Base-by-base conservation (phyloP, 2,113 vertebrate genomes). In the Amphiprion ocellaris region DNA sequence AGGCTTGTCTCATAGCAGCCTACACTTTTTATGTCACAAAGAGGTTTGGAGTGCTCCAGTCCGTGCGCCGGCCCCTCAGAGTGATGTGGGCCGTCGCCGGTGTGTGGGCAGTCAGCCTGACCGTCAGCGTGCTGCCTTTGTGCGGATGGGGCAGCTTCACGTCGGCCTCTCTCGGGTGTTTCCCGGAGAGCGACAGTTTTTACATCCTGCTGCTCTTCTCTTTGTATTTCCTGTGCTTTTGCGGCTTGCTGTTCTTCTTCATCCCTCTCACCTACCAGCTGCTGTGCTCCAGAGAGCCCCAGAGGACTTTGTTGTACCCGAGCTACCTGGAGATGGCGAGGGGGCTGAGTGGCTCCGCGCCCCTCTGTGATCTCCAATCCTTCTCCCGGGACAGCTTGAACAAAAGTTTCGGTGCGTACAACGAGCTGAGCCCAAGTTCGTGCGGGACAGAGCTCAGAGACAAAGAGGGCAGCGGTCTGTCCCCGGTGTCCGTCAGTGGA, bases 61-160 rank as follows among this genome's bases (percentile, higher is more conserved):
- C 91, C 6, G 90, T 87, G 66, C 78, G 89, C 41, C 74, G 54
- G 60, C 90, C 86, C 0, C 67, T 93, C 4, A 90, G 90, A 1
- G 89, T 96, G 84, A 75, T 87, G 0, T 95, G 95, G 95, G 94
- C 95, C n/a, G 84, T 97, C 10, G 89, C 93, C 62, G 79, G 77
- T 0, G 89, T 96, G 56, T 98, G 98, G 97, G 92, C 92, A 1
- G 87, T 94, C 78, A 96, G 97, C 60, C 88, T 99, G 87, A 77
- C 91, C n/a, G 91, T 98, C 77, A 96, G 97, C 5, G 47, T 94
- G 75, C 75, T 97, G 26, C 98, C 98, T 53, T 79, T 99, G 54
- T 96, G 96, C 60, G 98, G 97, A 2, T 98, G 97, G 98, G 98
- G 97, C 77, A 88, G 91, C 64, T 98, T 97, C 66, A 76, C 90